Percentiles rank a stretch among this genome's conserved stretches.
Evolutionary conservation across 2,113 vertebrate genomes (phyloP).

Genomic region (Corythornis cristatus): DNA sequence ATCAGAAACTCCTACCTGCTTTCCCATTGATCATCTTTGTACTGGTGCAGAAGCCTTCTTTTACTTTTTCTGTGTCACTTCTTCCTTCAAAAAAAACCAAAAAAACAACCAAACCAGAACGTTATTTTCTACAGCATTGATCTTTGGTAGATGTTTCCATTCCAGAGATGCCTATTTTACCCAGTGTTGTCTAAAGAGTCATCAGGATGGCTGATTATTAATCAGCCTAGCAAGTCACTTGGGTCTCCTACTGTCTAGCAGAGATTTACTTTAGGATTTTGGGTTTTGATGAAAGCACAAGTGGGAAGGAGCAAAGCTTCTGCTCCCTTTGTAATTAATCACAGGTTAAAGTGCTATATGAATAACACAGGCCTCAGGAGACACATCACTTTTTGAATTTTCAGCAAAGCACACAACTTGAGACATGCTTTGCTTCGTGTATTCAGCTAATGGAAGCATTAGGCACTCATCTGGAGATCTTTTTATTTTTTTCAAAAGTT

Average conservation of each 20-base stretch:
- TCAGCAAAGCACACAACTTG: background rate
- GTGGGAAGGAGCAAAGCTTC: slow-evolving; percentile 14
- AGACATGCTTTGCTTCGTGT: background rate
- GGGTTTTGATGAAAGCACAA: slow-evolving; percentile 32
- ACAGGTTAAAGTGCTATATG: slow-evolving; percentile 15
- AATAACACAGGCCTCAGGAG: background rate
- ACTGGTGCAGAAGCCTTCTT: background rate
- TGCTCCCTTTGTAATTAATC: slow-evolving; percentile 41
- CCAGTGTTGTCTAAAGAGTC: background rate
- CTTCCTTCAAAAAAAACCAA: background rate
- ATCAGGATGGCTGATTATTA: background rate
- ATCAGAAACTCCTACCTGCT: background rate
- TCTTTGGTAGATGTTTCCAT: background rate
- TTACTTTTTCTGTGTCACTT: background rate
- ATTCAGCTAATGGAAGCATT: background rate
- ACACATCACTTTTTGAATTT: background rate
- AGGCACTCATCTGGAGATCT: background rate
- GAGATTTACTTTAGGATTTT: slow-evolving; percentile 52
- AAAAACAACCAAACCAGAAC: background rate
- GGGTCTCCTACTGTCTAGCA: background rate
- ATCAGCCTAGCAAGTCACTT: slow-evolving; percentile 17
- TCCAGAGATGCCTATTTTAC: background rate
- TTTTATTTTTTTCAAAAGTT: background rate
- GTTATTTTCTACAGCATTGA: background rate
- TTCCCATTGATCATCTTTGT: background rate